phyloP scores from a whole-genome alignment of 2,113 vertebrate species.

The Gymnorhina tibicen region DNA sequence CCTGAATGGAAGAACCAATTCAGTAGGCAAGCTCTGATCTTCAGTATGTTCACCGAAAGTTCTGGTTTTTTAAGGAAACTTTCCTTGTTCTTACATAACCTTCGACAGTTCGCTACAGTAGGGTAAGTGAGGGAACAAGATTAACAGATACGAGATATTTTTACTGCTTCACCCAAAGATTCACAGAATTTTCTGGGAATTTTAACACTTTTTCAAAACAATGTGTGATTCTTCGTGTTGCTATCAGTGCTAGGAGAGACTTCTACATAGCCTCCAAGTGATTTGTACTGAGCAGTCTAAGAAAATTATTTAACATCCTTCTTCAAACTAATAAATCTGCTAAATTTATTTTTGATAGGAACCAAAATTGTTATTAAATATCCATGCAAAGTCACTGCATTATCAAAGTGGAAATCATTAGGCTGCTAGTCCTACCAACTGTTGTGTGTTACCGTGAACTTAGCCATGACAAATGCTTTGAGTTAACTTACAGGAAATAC shows the following conservation, averaged over 20 bases:
- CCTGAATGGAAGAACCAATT: neutral
- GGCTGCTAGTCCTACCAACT: neutral
- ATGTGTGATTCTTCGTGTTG: constrained; percentile 38
- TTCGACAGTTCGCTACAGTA: constrained; percentile 1
- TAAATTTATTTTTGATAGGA: constrained; percentile 30
- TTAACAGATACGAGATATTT: constrained; percentile 53
- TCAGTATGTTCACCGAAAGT: neutral
- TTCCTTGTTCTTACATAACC: constrained; percentile 33
- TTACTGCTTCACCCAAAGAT: constrained; percentile 42
- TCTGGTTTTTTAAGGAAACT: constrained; percentile 4
- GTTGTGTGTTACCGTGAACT: neutral
- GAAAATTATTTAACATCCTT: constrained; percentile 45
- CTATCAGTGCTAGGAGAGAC: constrained; percentile 10
- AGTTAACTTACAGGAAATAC: neutral
- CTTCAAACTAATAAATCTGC: constrained; percentile 55
- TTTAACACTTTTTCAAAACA: constrained; percentile 60
- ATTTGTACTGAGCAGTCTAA: constrained; percentile 21
- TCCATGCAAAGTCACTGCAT: constrained; percentile 26
- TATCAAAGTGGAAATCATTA: constrained; percentile 26
- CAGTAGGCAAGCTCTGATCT: neutral
- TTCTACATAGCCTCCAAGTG: constrained; percentile 17
- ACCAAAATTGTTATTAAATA: constrained; percentile 16
- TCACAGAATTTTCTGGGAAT: constrained; percentile 57
- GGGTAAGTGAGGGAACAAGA: constrained; percentile 53
- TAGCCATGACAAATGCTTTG: neutral